Conservation (phyloP, 1,140 invertebrate species). For the Subanguina moxae region DNA sequence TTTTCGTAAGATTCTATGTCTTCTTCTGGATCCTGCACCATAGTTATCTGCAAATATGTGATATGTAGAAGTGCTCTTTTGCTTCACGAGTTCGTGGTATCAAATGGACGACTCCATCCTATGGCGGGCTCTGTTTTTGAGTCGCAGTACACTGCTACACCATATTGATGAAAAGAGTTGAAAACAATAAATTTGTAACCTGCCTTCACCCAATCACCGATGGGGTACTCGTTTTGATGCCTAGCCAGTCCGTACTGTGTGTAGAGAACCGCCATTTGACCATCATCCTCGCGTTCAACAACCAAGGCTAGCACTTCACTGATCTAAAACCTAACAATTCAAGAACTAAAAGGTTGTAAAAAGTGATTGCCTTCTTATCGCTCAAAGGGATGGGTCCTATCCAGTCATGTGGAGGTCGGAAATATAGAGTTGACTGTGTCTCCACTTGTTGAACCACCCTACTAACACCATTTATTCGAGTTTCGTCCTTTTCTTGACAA, state of each 20-base stretch:
- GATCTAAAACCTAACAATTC: not conserved
- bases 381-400: not conserved
- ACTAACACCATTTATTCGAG: not conserved
- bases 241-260: not conserved
- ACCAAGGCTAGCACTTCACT: not conserved
- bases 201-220: not conserved
- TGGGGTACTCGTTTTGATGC: not conserved
- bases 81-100: too few species aligned
- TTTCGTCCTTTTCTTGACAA: not conserved
- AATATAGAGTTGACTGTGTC: not conserved
- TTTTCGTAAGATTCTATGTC: not conserved
- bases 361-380: not conserved
- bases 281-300: not conserved
- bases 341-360: not conserved
- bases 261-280: not conserved
- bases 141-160: too few species aligned
- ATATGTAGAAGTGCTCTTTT: too few species aligned
- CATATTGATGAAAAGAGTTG: too few species aligned
- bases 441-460: too few species aligned
- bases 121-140: too few species aligned
- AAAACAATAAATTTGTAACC: too few species aligned
- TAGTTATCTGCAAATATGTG: not conserved
- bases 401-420: not conserved
- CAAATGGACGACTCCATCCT: too few species aligned
- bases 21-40: conserved; percentile 2